Percentiles rank a stretch among this genome's conserved stretches.
Conservation (phyloP, 2,888 invertebrate species). For the Cosmia trapezina region DNA sequence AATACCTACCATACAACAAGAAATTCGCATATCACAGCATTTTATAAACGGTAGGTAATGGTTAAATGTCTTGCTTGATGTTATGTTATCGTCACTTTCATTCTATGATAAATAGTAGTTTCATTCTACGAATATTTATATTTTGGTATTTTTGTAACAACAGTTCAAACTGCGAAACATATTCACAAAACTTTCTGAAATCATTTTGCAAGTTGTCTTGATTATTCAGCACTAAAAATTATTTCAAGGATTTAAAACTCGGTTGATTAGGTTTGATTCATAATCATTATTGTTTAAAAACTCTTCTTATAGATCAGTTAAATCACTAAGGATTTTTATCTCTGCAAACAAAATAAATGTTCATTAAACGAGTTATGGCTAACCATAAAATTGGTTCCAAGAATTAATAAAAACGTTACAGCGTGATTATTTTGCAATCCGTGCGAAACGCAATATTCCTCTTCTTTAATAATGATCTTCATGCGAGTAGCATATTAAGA, state of each 20-base stretch:
- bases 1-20: background rate
- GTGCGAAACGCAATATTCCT: slow-evolving; percentile 5
- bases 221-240: background rate
- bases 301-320: background rate
- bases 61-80: background rate
- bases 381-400: background rate
- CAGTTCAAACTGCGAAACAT: background rate
- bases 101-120: background rate
- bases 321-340: slow-evolving; percentile 1
- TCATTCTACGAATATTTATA: background rate
- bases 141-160: background rate
- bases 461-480: background rate
- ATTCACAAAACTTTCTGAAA: slow-evolving; percentile 17
- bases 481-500: background rate
- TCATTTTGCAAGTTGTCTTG: slow-evolving; percentile 19
- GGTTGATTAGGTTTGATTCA: background rate
- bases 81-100: slow-evolving; percentile 9
- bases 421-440: background rate
- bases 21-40: background rate
- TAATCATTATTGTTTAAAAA: background rate
- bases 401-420: background rate
- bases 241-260: background rate
- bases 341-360: slow-evolving; percentile 1
- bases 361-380: background rate
- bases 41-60: background rate